A percentile compares a stretch with the other conserved stretches of the same genome.
Conservation (phyloP, 1,140 invertebrate species). For the Cataglyphis hispanica region DNA sequence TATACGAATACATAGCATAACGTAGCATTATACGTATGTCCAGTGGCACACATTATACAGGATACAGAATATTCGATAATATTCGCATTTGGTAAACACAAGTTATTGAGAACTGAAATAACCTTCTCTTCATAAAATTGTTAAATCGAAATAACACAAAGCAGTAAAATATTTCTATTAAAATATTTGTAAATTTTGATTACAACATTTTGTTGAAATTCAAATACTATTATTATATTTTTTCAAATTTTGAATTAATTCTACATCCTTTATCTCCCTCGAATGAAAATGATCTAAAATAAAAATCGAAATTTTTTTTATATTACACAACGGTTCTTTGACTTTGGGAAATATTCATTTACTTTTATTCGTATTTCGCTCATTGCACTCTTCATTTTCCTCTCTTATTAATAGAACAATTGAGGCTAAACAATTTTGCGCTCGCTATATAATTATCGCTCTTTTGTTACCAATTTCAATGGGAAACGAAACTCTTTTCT, state of each 20-base stretch:
- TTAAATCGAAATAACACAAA: constrained; percentile 1
- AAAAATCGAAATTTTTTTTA: constrained; percentile 29
- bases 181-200: not conserved
- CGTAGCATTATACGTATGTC: constrained; percentile 8
- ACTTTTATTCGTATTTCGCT: not conserved
- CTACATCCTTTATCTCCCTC: not conserved
- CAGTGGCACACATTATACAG: constrained; percentile 11
- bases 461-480: constrained; percentile 26
- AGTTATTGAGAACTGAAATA: constrained; percentile 1
- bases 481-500: constrained; percentile 7
- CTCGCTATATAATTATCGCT: constrained; percentile 8
- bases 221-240: constrained; percentile 17
- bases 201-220: not conserved
- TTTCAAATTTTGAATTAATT: not conserved
- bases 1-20: not conserved
- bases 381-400: not conserved
- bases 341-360: not conserved
- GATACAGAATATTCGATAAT: constrained; percentile 35
- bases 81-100: constrained; percentile 13
- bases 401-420: not conserved
- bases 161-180: not conserved
- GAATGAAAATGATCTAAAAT: constrained; percentile 16
- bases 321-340: not conserved
- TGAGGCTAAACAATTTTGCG: not conserved
- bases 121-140: not conserved